Evolutionary conservation across 2,113 vertebrate species (phyloP).

Genomic region (Thalassoma bifasciatum): DNA sequence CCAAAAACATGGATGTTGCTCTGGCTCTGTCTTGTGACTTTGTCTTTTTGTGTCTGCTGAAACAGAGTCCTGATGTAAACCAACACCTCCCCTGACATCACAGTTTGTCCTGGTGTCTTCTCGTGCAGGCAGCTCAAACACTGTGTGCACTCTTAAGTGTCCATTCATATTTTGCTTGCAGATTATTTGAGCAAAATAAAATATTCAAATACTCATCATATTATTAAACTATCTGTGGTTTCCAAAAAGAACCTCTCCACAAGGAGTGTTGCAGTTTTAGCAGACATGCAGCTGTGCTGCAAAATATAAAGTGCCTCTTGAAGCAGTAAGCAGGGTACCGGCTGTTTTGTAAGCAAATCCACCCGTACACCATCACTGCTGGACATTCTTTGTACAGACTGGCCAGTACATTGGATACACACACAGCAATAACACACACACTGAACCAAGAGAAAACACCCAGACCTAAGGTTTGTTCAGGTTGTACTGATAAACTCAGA

Average conservation of each 20-base stretch:
- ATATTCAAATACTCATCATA: neutral
- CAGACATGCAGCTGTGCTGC: slow-evolving; percentile 1
- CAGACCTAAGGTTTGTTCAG: neutral
- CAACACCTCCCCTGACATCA: neutral
- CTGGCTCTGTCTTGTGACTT: neutral
- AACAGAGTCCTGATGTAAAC: neutral
- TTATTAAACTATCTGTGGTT: neutral
- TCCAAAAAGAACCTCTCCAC: neutral
- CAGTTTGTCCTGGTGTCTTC: neutral
- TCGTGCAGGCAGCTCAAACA: neutral
- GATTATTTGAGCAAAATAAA: slow-evolving; percentile 5
- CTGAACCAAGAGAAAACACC: neutral
- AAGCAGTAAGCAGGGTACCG: neutral
- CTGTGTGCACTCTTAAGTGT: neutral
- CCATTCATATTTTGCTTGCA: neutral
- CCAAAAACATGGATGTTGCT: neutral
- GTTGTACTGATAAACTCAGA: neutral
- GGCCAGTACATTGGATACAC: neutral
- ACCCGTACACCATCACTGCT: neutral
- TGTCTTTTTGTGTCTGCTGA: neutral
- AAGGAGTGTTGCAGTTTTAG: neutral
- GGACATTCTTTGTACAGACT: neutral
- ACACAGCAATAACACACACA: neutral
- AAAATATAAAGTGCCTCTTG: slow-evolving; percentile 25
- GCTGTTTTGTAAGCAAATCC: slow-evolving; percentile 45